Evolutionary conservation across 2,888 invertebrate species (phyloP).

Genomic region (Lithophane ornitopus): DNA sequence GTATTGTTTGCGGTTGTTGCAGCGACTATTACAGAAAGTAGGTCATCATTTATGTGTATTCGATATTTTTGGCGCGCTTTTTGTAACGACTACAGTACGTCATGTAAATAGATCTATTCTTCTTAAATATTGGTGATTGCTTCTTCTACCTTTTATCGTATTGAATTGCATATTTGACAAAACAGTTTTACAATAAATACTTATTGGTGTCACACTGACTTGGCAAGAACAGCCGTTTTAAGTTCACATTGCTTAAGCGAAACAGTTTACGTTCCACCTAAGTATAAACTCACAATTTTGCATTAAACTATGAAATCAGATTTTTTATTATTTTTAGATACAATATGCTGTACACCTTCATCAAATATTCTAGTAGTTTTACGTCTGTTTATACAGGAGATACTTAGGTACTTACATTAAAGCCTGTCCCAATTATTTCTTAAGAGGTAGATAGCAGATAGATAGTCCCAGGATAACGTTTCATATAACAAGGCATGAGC

Average conservation of each 20-base stretch:
- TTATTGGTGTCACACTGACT: conserved; percentile 12
- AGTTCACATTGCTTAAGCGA: conserved; percentile 17
- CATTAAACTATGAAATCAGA: background rate
- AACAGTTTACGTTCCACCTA: background rate
- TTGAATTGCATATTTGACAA: background rate
- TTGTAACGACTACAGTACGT: background rate
- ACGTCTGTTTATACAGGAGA: background rate
- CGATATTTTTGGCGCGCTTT: conserved; percentile 38
- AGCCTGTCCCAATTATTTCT: background rate
- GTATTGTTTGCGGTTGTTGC: conserved; percentile 6
- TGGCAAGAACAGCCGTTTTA: background rate
- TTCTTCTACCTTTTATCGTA: background rate
- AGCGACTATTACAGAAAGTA: conserved; percentile 17
- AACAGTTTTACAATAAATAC: background rate
- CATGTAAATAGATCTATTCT: background rate
- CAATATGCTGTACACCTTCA: background rate
- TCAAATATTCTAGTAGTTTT: background rate
- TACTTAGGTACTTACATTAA: background rate
- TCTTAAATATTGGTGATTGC: background rate
- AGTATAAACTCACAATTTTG: background rate
- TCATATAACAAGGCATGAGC: background rate
- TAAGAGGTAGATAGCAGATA: background rate
- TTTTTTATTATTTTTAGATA: background rate
- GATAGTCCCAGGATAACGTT: too few relatives aligned
- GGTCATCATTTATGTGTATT: conserved; percentile 26